phyloP scores from a whole-genome alignment of 2,113 vertebrate genomes.

The Baryphthengus martii region DNA sequence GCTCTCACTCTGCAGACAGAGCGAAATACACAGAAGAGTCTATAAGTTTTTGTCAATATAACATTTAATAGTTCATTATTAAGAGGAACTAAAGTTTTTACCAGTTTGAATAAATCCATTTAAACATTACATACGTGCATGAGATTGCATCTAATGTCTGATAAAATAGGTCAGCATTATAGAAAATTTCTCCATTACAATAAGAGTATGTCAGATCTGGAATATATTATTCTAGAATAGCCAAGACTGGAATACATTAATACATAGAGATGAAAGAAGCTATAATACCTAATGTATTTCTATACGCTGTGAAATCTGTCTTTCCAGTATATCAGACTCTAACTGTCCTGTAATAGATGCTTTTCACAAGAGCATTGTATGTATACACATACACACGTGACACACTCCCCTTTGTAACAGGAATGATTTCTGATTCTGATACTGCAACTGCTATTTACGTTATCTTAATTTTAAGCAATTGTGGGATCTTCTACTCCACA shows the following conservation, averaged over 20 bases:
- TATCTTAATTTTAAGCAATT: neutral
- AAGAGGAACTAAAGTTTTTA: neutral
- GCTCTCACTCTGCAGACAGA: neutral
- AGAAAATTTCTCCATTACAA: neutral
- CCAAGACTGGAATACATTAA: neutral
- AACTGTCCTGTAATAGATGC: neutral
- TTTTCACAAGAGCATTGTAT: neutral
- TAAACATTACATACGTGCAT: conserved; percentile 19
- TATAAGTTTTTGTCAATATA: conserved; percentile 33
- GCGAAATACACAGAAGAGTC: neutral
- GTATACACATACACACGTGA: neutral
- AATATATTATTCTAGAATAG: conserved; percentile 28
- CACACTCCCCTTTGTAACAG: accelerated
- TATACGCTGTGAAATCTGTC: neutral
- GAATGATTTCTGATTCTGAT: neutral
- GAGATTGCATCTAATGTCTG: neutral
- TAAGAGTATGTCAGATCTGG: neutral
- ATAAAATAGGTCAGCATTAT: conserved; percentile 2
- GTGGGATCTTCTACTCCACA: neutral
- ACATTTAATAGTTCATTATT: conserved; percentile 23
- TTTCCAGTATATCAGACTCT: neutral
- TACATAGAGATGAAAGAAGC: conserved; percentile 12
- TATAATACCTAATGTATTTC: neutral
- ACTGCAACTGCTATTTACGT: neutral
- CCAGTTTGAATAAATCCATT: conserved; percentile 33